Evolutionary conservation across 2,113 vertebrate species (phyloP), one percentile per base, ranked within the genome.

Genomic region (Phocoena sinus): DNA sequence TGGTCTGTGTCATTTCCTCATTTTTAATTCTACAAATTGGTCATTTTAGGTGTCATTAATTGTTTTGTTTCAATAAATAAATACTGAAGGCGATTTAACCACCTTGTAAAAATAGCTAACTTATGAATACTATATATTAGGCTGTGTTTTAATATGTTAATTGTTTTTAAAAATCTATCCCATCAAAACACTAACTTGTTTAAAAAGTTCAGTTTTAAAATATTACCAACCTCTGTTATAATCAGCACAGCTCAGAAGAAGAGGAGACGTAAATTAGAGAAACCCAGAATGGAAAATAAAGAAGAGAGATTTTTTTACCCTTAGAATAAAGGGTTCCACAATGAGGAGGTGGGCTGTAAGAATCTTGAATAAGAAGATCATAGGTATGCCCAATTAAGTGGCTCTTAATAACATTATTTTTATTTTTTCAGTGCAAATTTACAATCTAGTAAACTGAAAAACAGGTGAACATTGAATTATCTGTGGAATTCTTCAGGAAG

Each of bases 1-100:
- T 92, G 56, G 84, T 89, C 13, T 93, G n/a, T 93, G 23, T 96
- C 8, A 90, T 94, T 62, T 89, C 9, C 53, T 89, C 21, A 89
- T 93, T 89, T 89, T 84, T 84, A 84, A 71, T 89, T 85, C 38
- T 71, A 68, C 5, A 84, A 41, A 77, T 26, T 41, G 65, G 65
- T 71, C 47, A 80, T 74, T 50, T 58, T 93, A 77, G 31, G 8
- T 96, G 50, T 93, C 65, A 89, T 79, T 95, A 74, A 67, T 93
- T 86, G 31, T 25, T 79, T 89, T 85, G 38, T 89, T 84, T 89
- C 82, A 67, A 23, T 96, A 89, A 80, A 81, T 62, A 95, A 96
- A 67, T 89, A 65, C 71, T 93, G 65, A 73, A 80, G 68, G 63
- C 56, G 21, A 79, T 47, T 89, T 82, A 87, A 76, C 11, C 28